Conservation (phyloP, 2,113 vertebrate species). For the Rhinichthys klamathensis region DNA sequence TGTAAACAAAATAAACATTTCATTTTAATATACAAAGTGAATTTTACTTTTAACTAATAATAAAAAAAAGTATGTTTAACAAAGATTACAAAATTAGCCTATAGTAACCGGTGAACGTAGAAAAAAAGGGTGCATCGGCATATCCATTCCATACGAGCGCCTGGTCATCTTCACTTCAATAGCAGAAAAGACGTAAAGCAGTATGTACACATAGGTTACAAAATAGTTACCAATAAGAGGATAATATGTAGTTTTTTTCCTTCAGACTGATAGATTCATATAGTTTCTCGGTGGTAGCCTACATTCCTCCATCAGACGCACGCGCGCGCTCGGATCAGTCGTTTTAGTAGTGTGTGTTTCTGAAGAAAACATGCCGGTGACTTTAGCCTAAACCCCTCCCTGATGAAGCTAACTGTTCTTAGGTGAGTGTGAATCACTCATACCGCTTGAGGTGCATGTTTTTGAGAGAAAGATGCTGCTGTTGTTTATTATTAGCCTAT, state of each 20-base stretch:
- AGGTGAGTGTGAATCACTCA: neutral
- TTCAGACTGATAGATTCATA: neutral
- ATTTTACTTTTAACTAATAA: neutral
- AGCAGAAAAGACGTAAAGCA: neutral
- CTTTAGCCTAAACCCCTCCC: neutral
- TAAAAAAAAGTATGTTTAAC: neutral
- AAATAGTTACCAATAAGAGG: neutral
- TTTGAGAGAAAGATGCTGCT: neutral
- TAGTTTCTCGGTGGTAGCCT: neutral
- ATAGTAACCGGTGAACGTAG: neutral
- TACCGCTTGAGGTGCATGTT: neutral
- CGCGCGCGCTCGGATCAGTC: neutral
- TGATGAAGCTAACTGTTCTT: neutral
- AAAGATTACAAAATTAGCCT: neutral
- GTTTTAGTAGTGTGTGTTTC: conserved; percentile 12
- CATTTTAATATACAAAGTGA: neutral
- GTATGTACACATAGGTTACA: neutral
- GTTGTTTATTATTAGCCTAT: neutral
- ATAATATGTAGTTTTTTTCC: neutral
- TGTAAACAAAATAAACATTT: neutral
- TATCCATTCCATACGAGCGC: neutral
- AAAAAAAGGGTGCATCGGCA: neutral
- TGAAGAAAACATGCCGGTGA: neutral
- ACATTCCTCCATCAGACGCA: neutral
- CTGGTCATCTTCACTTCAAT: neutral